Evolutionary conservation across 2,888 invertebrate species (phyloP), one percentile per base, ranked within the genome.

Genomic region (Podabrus alpinus): DNA sequence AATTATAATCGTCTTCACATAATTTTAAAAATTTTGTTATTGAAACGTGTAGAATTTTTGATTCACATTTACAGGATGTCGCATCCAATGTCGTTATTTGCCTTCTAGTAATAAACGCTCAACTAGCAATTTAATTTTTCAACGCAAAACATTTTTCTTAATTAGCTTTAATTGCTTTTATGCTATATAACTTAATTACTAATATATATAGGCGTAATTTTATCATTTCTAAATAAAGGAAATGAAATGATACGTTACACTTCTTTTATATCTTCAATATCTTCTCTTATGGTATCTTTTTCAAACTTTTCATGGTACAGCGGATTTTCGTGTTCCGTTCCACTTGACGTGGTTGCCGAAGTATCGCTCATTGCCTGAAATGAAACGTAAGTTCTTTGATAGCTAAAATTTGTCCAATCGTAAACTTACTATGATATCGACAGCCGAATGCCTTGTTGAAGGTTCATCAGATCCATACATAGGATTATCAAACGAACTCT

Each of bases 401-500:
- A 17, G 3, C 9, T 13, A 1, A 13, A n/a, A 17, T n/a, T 11
- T 15, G 3, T 17, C 2, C n/a, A n/a, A n/a, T n/a, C 7, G 7
- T 1, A 7, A 61, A 67, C 67, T 59, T 64, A 72, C 72, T 16
- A 69, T 29, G n/a, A 69, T 60, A 19, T 69, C 69, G 0, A 73
- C 17, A 3, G 61, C 66, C 7, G 13, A 25, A 16, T 13, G 29
- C 25, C 70, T 68, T 11, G 76, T 74, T 9, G 76, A 69, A 2
- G 71, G 75, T 73, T 68, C 62, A 29, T 59, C 16, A 11, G 73
- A 9, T 17, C 81, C 82, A 72, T 80, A 85, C 81, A 84, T 77
- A 1, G 85, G 85, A 77, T 85, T 85, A 62, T 85, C 85, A 71
- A 85, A 85, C 1, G 84, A 79, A 61, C 80, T 81, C 10, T 81